Percentiles rank a stretch among this genome's conserved stretches.
Evolutionary conservation across 2,797 vertebrate species (phyloP).

Genomic region (Morelia viridis): DNA sequence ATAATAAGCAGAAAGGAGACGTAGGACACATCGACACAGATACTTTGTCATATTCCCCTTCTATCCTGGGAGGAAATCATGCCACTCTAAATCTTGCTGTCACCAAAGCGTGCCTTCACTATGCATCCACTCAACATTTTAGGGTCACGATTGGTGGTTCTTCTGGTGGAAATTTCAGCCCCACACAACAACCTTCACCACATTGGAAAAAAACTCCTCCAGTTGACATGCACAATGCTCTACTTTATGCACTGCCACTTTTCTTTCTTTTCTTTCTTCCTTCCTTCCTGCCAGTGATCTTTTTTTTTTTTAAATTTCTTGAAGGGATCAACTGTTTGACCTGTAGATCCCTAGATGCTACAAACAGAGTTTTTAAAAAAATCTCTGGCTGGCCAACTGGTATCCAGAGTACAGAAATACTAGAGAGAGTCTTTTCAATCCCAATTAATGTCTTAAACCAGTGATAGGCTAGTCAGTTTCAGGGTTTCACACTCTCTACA

Average conservation of each 20-base stretch:
- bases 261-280: too few species aligned
- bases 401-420: not conserved
- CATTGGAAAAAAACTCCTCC: not conserved
- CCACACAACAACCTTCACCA: not conserved
- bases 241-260: not conserved
- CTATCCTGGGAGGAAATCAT: not conserved
- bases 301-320: not conserved
- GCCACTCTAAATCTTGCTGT: not conserved
- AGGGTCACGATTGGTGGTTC: not conserved
- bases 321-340: not conserved
- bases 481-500: not conserved
- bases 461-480: not conserved
- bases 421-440: not conserved
- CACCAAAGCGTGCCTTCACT: not conserved
- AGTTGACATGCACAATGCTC: not conserved
- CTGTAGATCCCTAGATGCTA: not conserved
- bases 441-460: not conserved
- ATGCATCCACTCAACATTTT: not conserved
- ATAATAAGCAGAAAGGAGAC: not conserved
- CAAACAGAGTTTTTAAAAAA: not conserved
- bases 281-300: not conserved
- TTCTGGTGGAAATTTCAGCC: not conserved
- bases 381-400: not conserved
- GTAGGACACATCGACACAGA: not conserved
- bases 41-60: not conserved